Evolutionary conservation across 2,888 invertebrate genomes (phyloP).

Genomic region (Hirtodrosophila trivittata): DNA sequence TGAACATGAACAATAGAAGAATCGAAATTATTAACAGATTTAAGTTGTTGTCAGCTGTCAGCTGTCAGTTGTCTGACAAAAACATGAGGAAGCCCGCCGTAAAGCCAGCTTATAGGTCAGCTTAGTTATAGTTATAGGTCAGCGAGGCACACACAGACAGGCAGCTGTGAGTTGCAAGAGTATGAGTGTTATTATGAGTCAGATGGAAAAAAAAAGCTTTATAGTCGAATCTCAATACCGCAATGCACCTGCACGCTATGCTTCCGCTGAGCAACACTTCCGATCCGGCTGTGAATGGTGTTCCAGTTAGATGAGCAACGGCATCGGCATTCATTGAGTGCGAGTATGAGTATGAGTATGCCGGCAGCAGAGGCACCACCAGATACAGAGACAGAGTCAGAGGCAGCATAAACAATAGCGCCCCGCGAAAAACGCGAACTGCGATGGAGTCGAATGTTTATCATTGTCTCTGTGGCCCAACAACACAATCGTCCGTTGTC

Average conservation of each 20-base stretch:
- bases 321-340: conserved; percentile 55
- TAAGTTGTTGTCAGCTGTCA: no score
- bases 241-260: conserved; percentile 42
- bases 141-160: neutral
- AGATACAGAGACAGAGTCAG: conserved; percentile 3
- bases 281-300: conserved; percentile 49
- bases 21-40: no score
- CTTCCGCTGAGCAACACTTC: conserved; percentile 53
- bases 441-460: conserved; percentile 48
- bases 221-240: conserved; percentile 10
- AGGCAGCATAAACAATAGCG: conserved; percentile 50
- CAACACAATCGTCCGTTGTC: conserved; percentile 54
- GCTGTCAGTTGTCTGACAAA: no score
- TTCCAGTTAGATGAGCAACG: conserved; percentile 73
- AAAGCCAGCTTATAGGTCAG: no score
- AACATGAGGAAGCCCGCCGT: no score
- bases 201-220: conserved; percentile 3
- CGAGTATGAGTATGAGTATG: conserved; percentile 50
- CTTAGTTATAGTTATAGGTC: neutral
- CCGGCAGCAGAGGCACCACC: conserved; percentile 22
- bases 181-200: neutral
- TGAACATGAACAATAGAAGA: no score
- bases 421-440: conserved; percentile 31
- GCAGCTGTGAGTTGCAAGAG: neutral
- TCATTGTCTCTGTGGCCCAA: conserved; percentile 44